Evolutionary conservation across 2,797 vertebrate species (phyloP).

Genomic region (Hylomyscus alleni): DNA sequence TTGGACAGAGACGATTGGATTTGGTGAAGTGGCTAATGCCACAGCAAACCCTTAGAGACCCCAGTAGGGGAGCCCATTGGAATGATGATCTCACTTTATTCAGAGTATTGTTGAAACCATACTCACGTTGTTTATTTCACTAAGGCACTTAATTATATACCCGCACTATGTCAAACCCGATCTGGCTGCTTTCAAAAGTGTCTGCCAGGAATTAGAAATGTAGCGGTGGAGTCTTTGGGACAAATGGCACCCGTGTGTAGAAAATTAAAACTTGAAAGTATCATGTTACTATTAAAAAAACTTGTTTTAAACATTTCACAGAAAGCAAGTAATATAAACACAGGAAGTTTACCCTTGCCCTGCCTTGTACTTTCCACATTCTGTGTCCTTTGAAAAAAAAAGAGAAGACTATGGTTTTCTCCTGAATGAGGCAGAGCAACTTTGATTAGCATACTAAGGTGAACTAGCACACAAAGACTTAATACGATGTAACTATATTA

Average conservation of each 20-base stretch:
- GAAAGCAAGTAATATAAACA: not conserved
- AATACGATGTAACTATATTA: not conserved
- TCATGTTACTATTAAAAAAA: not conserved
- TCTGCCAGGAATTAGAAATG: not conserved
- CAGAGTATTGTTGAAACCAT: not conserved
- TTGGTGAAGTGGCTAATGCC: constrained; percentile 47
- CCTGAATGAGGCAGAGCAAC: not conserved
- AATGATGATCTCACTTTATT: constrained; percentile 31
- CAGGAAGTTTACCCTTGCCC: not conserved
- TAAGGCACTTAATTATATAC: not conserved
- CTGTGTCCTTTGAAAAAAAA: not conserved
- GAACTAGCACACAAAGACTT: not conserved
- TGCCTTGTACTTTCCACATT: not conserved
- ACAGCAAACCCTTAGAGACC: constrained; percentile 39
- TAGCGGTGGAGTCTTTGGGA: not conserved
- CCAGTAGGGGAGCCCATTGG: constrained; percentile 5
- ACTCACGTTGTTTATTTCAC: not conserved
- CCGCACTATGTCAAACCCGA: not conserved
- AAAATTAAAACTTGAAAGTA: not conserved
- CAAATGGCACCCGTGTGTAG: not conserved
- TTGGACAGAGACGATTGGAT: constrained; percentile 73
- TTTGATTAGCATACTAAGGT: not conserved
- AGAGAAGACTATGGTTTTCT: not conserved
- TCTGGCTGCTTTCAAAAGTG: not conserved
- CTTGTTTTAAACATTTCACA: constrained; percentile 10